Conservation (phyloP, 2,113 vertebrate species). For the Argyrosomus japonicus region DNA sequence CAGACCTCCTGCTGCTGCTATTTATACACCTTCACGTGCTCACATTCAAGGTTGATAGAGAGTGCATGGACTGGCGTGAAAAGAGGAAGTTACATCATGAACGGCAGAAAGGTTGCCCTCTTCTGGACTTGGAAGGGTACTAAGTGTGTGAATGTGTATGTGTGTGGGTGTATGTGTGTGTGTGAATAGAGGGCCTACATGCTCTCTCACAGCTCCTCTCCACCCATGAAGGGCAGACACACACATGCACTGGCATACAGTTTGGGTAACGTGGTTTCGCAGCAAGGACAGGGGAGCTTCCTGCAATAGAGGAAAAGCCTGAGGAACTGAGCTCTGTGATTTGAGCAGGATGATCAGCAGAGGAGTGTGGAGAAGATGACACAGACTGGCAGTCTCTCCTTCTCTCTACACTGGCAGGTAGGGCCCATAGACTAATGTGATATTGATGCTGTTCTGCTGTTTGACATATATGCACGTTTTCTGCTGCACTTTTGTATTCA, state of each 20-base stretch:
- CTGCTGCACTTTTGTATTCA: not conserved
- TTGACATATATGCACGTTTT: not conserved
- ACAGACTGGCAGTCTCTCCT: slow-evolving; percentile 10
- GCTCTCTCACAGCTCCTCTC: slow-evolving; percentile 41
- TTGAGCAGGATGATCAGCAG: slow-evolving; percentile 47
- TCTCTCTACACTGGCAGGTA: slow-evolving; percentile 51
- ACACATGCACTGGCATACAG: slow-evolving; percentile 48
- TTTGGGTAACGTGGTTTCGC: slow-evolving; percentile 61
- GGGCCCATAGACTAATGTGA: slow-evolving; percentile 21
- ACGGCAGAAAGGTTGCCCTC: slow-evolving; percentile 61
- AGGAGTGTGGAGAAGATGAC: slow-evolving; percentile 57
- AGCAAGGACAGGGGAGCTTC: slow-evolving; percentile 51
- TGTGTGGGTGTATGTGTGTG: slow-evolving; percentile 41
- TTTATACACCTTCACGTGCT: slow-evolving; percentile 44
- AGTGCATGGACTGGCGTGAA: slow-evolving; percentile 30
- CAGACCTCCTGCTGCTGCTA: slow-evolving; percentile 22
- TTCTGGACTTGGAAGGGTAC: slow-evolving; percentile 65
- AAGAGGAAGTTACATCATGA: slow-evolving; percentile 75
- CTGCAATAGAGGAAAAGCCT: slow-evolving; percentile 35
- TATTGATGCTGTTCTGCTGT: slow-evolving; percentile 28
- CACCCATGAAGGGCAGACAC: slow-evolving; percentile 75
- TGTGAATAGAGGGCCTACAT: slow-evolving; percentile 17
- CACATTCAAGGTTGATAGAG: slow-evolving; percentile 60
- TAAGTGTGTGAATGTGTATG: slow-evolving; percentile 34
- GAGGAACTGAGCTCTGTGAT: slow-evolving; percentile 40